These are phyloP conservation scores for Ridgeia piscesae DNA, from an alignment of 1,140 invertebrate genomes.

Conservation along the genomic window DNA sequence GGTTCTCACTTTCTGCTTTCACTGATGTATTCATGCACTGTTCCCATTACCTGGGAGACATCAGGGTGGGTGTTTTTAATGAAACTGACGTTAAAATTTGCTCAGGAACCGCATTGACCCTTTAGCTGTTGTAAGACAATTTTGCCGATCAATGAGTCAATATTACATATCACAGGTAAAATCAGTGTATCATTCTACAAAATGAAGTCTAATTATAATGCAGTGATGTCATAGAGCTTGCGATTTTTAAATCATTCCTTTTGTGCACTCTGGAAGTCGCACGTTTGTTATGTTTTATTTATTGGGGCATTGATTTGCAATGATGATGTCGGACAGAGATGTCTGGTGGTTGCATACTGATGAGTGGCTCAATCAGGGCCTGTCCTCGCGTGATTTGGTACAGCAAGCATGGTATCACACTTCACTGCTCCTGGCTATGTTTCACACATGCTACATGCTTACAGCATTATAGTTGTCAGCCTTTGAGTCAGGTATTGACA, in stretches of 20 bases:
- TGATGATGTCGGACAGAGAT: background rate
- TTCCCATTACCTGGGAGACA: background rate
- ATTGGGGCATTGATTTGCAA: background rate
- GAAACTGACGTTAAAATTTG: background rate
- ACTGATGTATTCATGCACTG: background rate
- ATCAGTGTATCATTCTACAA: background rate
- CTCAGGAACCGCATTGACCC: background rate
- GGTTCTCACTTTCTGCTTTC: background rate
- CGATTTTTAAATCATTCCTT: background rate
- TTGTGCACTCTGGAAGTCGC: background rate
- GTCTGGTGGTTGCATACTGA: too few relatives aligned
- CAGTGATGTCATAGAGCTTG: background rate
- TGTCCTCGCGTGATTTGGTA: background rate
- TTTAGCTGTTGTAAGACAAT: background rate
- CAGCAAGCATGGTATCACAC: background rate
- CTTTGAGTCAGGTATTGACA: background rate
- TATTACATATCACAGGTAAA: background rate
- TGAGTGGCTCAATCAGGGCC: background rate
- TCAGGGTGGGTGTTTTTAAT: background rate
- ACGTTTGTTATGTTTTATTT: background rate
- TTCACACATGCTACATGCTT: background rate
- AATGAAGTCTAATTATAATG: background rate
- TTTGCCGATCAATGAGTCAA: background rate
- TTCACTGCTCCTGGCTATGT: background rate
- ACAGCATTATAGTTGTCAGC: background rate